Conservation (phyloP, 2,113 vertebrate genomes). For the Podocnemis expansa region DNA sequence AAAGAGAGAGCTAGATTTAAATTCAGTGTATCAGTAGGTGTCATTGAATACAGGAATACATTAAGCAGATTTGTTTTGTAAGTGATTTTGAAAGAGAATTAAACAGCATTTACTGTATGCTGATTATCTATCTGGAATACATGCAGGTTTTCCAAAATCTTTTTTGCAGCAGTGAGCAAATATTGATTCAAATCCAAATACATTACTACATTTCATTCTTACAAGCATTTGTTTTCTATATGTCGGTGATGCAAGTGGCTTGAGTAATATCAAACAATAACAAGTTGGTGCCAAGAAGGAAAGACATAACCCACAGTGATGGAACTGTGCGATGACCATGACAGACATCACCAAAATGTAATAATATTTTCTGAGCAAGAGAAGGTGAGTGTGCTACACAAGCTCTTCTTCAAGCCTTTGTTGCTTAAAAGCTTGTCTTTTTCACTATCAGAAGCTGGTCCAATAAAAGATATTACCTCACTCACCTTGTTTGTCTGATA, state of each 20-base stretch:
- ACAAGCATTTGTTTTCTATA: neutral
- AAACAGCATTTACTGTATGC: neutral
- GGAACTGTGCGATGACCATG: neutral
- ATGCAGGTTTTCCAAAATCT: neutral
- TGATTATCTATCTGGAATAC: neutral
- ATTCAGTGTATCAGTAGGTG: neutral
- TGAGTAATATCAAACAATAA: neutral
- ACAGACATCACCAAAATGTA: neutral
- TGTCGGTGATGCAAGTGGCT: neutral
- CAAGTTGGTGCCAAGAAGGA: neutral
- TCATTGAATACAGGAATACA: neutral
- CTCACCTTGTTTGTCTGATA: neutral
- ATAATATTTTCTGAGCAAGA: neutral
- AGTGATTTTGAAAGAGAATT: neutral
- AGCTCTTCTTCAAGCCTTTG: neutral
- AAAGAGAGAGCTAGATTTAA: neutral
- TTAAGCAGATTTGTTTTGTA: neutral
- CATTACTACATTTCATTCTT: neutral
- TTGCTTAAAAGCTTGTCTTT: neutral
- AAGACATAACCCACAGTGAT: neutral
- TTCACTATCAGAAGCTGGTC: neutral
- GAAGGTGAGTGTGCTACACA: neutral
- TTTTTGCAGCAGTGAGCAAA: neutral
- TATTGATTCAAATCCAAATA: neutral
- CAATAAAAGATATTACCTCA: neutral